Base-by-base conservation (phyloP, 2,888 invertebrate species). In the Meteorus cinctellus region DNA sequence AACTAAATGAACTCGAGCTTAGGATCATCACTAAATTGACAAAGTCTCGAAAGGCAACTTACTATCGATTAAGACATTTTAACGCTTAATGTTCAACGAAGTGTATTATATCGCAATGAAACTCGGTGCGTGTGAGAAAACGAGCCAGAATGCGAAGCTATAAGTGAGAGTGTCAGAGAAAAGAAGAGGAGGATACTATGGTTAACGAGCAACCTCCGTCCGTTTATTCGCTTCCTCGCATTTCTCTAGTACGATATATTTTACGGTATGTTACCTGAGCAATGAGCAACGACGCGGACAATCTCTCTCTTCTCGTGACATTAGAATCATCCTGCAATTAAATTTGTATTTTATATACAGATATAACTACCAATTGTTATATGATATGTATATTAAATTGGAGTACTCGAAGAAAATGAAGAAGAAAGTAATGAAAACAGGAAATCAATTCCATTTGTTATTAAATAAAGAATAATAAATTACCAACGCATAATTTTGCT, bases 201-300 rank as follows among this genome's bases (percentile, higher is more conserved):
- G 51, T 65, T 73, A 73, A 66, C 55, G 72, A 73, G 72, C 66
- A 73, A 66, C 66, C 27, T 66, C 36, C 55, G 59, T 60, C 60
- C 71, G 29, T 71, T 71, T 71, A 71, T 71, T 62, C 62, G 48
- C 71, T 60, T 71, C 16, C 71, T 29, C 41, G 71, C 45, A 45
- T 36, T 41, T 71, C 31, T 51, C 27, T n/a, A 41, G 41, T 51
- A 31, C 69, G 55, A 48, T 41, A 45, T 31, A 41, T 68, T 8
- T 27, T 27, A 68, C 10, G 27, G 14, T 12, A 12, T 31, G 55
- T 31, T 67, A 27, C 36, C 16, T n/a, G 51, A 55, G 27, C 41
- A 36, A 70, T 70, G 59, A 70, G 19, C 69, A 70, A 31, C 59
- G 59, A 70, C 69, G 69, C 59, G 59, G 16, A 70, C 59, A 59